phyloP scores from a whole-genome alignment of 2,888 invertebrate genomes.

The Odontocolon sp. region DNA sequence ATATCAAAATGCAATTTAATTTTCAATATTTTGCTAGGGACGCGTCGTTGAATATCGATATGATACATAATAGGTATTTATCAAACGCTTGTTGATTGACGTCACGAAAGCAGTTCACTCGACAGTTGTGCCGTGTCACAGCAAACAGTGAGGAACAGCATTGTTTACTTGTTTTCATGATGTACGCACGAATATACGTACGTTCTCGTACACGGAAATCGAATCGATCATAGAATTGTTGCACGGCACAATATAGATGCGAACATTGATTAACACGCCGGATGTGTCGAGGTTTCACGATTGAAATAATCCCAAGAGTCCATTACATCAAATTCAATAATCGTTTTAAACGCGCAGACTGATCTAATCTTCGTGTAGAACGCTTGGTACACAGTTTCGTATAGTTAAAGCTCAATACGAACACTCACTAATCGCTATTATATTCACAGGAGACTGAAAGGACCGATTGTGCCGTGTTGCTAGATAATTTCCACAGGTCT shows the following conservation, averaged over 20 bases:
- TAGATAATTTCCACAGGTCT: neutral
- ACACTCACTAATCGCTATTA: neutral
- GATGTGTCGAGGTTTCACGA: neutral
- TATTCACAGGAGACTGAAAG: too few relatives aligned
- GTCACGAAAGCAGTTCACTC: neutral
- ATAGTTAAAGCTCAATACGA: neutral
- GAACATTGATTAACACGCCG: neutral
- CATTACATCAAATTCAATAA: neutral
- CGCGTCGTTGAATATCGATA: neutral
- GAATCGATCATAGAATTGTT: neutral
- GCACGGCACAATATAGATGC: neutral
- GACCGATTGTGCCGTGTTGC: too few relatives aligned
- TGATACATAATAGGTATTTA: slow-evolving; percentile 20
- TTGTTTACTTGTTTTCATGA: slow-evolving; percentile 5
- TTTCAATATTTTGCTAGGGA: neutral
- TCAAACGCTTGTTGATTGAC: slow-evolving; percentile 26
- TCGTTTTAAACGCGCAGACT: neutral
- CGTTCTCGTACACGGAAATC: neutral
- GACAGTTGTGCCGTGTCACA: neutral
- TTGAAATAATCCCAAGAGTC: slow-evolving; percentile 15
- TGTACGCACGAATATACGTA: neutral
- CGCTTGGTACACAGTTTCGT: neutral
- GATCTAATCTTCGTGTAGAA: neutral
- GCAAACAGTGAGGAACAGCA: neutral
- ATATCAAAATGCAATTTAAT: slow-evolving; percentile 4